Evolutionary conservation across 1,140 invertebrate species (phyloP).

Genomic region (Muscidifurax raptorellus): DNA sequence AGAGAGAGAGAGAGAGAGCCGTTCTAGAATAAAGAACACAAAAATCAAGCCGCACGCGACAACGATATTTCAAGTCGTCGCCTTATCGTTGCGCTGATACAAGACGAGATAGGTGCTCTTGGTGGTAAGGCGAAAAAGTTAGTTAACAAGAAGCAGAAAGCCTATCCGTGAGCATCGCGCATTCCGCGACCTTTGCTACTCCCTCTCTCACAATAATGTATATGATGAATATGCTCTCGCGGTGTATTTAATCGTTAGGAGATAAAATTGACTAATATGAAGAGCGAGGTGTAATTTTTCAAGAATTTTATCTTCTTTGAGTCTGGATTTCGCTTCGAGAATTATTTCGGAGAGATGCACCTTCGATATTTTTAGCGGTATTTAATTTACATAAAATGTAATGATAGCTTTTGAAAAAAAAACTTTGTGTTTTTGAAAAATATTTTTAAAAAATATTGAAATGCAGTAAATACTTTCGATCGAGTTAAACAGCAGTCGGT

Average conservation of each 20-base stretch:
- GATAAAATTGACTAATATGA: no score
- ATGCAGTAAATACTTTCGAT: neutral
- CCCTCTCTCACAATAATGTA: no score
- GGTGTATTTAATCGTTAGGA: no score
- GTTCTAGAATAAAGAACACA: neutral
- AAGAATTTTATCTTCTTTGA: no score
- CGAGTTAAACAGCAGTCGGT: neutral
- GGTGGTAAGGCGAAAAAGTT: neutral
- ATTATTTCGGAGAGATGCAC: no score
- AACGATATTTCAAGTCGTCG: constrained; percentile 9
- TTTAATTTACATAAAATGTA: no score
- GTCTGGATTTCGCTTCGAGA: no score
- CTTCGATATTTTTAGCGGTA: no score
- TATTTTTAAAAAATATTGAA: neutral
- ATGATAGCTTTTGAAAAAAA: no score
- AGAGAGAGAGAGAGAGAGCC: no score
- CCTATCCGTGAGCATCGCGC: neutral
- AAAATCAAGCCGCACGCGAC: neutral
- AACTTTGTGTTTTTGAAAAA: neutral
- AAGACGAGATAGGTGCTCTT: neutral
- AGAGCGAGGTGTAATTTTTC: no score
- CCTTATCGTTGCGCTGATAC: neutral
- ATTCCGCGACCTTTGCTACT: neutral
- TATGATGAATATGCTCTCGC: no score
- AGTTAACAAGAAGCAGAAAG: neutral